Evolutionary conservation across 2,888 invertebrate genomes (phyloP).

Genomic region (Beris morrisii): DNA sequence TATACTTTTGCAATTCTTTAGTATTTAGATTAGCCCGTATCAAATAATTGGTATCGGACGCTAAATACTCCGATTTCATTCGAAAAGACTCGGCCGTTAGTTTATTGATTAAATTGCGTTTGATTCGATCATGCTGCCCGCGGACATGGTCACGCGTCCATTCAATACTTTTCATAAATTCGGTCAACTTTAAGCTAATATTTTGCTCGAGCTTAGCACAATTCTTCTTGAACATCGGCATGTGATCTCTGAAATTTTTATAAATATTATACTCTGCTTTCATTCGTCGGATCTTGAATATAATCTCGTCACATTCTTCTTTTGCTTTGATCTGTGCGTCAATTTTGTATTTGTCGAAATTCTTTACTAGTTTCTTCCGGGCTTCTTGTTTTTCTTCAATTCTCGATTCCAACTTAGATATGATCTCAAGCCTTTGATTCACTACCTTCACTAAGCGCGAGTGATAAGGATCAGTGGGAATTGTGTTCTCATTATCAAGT

Average conservation of each 20-base stretch:
- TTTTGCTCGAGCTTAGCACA: not conserved
- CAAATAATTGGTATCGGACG: not conserved
- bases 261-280: not conserved
- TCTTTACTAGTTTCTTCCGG: not conserved
- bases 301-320: conserved; percentile 8
- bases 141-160: not conserved
- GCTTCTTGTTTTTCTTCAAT: not conserved
- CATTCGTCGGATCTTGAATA: not conserved
- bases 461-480: not conserved
- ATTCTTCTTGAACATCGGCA: not conserved
- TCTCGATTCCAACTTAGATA: too few species aligned
- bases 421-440: not conserved
- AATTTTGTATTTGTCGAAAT: conserved; percentile 2
- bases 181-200: not conserved
- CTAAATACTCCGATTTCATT: not conserved
- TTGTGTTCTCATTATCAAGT: not conserved
- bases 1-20: not conserved
- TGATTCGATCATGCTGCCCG: not conserved
- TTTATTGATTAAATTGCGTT: not conserved
- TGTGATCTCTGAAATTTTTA: not conserved
- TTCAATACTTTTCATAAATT: not conserved
- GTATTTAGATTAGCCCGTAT: not conserved
- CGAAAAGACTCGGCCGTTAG: not conserved
- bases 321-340: not conserved
- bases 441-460: not conserved